Evolutionary conservation across 2,113 vertebrate species (phyloP).

Genomic region (Silurus glanis): DNA sequence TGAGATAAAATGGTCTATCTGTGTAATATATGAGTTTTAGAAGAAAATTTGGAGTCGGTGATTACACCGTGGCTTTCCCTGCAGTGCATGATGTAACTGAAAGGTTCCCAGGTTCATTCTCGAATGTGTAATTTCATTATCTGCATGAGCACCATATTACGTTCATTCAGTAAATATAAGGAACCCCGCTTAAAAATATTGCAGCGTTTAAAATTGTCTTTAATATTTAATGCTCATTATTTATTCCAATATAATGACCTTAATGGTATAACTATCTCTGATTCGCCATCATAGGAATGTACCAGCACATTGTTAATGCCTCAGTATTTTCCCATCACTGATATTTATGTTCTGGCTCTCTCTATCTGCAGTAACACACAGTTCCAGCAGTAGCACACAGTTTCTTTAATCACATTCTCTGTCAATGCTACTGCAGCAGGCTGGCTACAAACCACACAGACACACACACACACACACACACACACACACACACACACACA

Average conservation of each 20-base stretch:
- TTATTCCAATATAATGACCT: background rate
- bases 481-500: slow-evolving; percentile 10
- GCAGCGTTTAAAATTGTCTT: background rate
- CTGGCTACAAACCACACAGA: background rate
- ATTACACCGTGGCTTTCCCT: background rate
- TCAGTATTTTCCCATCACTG: background rate
- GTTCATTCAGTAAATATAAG: background rate
- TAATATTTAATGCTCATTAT: background rate
- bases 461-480: background rate
- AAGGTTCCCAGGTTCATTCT: background rate
- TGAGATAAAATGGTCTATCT: background rate
- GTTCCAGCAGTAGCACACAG: slow-evolving; percentile 18
- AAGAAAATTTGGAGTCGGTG: background rate
- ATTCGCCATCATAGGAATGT: background rate
- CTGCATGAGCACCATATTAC: background rate
- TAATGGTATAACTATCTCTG: background rate
- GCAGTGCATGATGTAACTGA: background rate
- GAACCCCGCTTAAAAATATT: background rate
- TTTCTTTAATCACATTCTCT: slow-evolving; percentile 25
- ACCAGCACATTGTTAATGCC: background rate
- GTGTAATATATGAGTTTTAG: background rate
- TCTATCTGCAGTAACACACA: slow-evolving; percentile 21
- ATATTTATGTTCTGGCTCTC: background rate
- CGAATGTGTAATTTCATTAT: background rate
- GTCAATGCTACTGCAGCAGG: slow-evolving; percentile 35